Evolutionary conservation across 2,113 vertebrate genomes (phyloP).

Genomic region (Solenodon paradoxus): DNA sequence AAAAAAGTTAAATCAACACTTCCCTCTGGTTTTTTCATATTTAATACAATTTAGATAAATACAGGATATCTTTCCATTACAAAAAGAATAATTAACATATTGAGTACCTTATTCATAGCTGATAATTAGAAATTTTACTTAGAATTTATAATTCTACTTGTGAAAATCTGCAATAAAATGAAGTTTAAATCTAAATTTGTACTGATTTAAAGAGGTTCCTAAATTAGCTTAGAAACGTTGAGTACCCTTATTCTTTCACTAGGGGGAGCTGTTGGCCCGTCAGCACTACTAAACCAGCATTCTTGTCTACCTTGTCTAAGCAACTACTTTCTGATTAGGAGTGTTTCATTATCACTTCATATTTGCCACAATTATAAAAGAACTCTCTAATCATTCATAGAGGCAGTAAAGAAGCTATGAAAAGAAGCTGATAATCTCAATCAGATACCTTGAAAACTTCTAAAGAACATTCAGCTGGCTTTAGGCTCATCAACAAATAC

Average conservation of each 20-base stretch:
- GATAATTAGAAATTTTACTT: not conserved
- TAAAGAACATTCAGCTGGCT: not conserved
- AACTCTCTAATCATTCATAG: not conserved
- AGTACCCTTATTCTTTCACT: not conserved
- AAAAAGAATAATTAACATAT: not conserved
- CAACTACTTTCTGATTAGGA: conserved; percentile 20
- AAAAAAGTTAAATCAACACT: not conserved
- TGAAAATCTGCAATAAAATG: not conserved
- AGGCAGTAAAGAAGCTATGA: not conserved
- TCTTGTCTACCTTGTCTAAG: accelerated
- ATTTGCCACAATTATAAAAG: not conserved
- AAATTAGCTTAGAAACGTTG: not conserved
- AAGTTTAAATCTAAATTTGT: not conserved
- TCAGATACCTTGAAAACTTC: conserved; percentile 40
- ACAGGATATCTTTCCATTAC: not conserved
- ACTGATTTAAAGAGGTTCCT: not conserved
- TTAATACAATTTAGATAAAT: not conserved
- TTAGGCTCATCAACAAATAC: not conserved
- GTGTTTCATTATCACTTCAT: conserved; percentile 40
- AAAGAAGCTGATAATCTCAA: conserved; percentile 34
- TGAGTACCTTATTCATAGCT: not conserved
- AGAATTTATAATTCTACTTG: not conserved
- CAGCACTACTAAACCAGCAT: not conserved
- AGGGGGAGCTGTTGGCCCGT: conserved; percentile 33
- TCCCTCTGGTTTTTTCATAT: not conserved